phyloP scores from a whole-genome alignment of 2,888 invertebrate species.

The Platycheirus albimanus region DNA sequence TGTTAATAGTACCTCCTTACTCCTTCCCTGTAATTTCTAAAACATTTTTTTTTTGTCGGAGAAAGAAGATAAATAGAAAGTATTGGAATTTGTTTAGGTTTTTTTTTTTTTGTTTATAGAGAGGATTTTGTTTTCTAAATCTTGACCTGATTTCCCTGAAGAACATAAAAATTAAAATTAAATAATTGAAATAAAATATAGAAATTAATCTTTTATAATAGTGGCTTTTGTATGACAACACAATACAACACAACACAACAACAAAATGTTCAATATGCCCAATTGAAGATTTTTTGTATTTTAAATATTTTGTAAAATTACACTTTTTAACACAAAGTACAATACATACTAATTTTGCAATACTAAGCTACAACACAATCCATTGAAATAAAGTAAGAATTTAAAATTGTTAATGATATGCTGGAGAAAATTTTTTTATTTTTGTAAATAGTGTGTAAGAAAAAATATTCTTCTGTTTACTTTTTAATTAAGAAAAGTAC shows the following conservation, averaged over 20 bases:
- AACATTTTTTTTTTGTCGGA: constrained; percentile 75
- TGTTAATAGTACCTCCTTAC: constrained; percentile 82
- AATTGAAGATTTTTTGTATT: constrained; percentile 57
- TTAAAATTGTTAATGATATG: constrained; percentile 43
- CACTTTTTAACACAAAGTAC: constrained; percentile 64
- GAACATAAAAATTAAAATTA: constrained; percentile 5
- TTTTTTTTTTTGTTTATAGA: constrained; percentile 35
- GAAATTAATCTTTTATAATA: constrained; percentile 39
- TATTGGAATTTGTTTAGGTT: constrained; percentile 57
- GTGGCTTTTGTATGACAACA: constrained; percentile 71
- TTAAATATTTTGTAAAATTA: constrained; percentile 39
- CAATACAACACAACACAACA: constrained; percentile 71
- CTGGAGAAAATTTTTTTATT: too few species aligned
- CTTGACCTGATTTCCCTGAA: constrained; percentile 25
- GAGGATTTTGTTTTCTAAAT: constrained; percentile 24
- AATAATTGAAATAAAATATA: constrained; percentile 23
- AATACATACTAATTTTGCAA: constrained; percentile 68
- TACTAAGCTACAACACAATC: constrained; percentile 72
- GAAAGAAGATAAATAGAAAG: constrained; percentile 73
- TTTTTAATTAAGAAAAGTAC: too few species aligned
- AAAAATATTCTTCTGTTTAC: too few species aligned
- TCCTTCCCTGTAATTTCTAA: constrained; percentile 83
- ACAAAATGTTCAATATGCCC: constrained; percentile 59
- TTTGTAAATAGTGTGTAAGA: too few species aligned
- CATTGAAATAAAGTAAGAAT: constrained; percentile 36